These are phyloP conservation scores for Murina feae DNA, from an alignment of 2,113 vertebrate genomes.

Conservation along the genomic window DNA sequence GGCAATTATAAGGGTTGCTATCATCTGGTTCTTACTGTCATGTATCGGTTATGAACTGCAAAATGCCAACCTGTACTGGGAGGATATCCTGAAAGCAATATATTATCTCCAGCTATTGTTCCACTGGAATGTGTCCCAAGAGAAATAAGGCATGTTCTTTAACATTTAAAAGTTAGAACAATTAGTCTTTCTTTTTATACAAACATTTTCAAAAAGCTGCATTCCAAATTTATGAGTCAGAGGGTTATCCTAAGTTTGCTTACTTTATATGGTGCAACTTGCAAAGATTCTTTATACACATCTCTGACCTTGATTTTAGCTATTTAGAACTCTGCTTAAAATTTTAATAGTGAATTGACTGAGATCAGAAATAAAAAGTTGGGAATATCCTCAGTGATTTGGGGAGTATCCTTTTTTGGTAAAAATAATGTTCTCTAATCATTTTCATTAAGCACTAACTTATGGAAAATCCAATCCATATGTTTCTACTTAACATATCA, in stretches of 20 bases:
- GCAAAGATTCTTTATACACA: background rate
- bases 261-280: background rate
- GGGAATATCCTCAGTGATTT: background rate
- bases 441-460: background rate
- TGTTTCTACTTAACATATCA: slow-evolving; percentile 14
- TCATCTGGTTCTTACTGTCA: background rate
- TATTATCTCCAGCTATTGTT: slow-evolving; percentile 63
- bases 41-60: background rate
- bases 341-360: background rate
- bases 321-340: background rate
- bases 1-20: background rate
- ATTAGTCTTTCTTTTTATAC: slow-evolving; percentile 45
- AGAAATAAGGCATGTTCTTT: background rate
- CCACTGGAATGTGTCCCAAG: background rate
- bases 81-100: slow-evolving; percentile 59
- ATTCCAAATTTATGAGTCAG: slow-evolving; percentile 50
- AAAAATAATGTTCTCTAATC: background rate
- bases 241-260: background rate
- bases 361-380: background rate
- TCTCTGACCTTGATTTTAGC: background rate
- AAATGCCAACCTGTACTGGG: background rate
- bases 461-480: slow-evolving; percentile 7
- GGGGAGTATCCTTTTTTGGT: background rate
- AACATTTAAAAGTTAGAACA: slow-evolving; percentile 59
- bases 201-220: slow-evolving; percentile 12